Conservation (phyloP, 2,797 vertebrate genomes). For the Sebastes flavidus region DNA sequence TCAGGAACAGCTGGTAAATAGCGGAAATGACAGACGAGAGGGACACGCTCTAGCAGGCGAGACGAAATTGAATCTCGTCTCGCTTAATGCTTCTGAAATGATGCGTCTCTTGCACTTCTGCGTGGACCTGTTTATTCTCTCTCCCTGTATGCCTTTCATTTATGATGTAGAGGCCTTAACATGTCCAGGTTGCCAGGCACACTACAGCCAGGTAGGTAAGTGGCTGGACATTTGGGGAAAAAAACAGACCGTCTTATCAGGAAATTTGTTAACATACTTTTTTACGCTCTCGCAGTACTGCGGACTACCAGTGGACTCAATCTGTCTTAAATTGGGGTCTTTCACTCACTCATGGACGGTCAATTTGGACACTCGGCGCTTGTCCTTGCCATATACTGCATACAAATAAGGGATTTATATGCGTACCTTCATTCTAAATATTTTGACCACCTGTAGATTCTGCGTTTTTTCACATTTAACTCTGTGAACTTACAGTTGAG, state of each 20-base stretch:
- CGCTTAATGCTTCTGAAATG: slow-evolving; percentile 72
- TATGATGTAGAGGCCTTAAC: slow-evolving; percentile 37
- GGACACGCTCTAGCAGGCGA: slow-evolving; percentile 59
- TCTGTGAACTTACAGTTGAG: too few relatives aligned
- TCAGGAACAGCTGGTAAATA: slow-evolving; percentile 43
- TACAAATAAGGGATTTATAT: not conserved
- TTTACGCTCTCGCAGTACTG: not conserved
- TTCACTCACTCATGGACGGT: not conserved
- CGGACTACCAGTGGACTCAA: not conserved
- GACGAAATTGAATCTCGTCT: slow-evolving; percentile 75
- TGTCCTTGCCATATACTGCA: not conserved
- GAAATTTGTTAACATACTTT: not conserved
- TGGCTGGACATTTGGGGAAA: not conserved
- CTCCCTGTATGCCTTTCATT: slow-evolving; percentile 50
- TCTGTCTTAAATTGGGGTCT: not conserved
- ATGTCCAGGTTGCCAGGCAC: slow-evolving; percentile 28
- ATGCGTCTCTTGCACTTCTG: slow-evolving; percentile 62
- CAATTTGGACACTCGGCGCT: not conserved
- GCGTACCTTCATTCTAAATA: not conserved
- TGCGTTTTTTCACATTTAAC: too few relatives aligned
- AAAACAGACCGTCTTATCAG: not conserved
- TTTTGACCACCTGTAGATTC: not conserved
- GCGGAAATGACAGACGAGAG: slow-evolving; percentile 63
- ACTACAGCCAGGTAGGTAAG: not conserved
- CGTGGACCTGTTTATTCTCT: slow-evolving; percentile 62